Conservation (phyloP, 2,888 invertebrate species). For the Papilio demoleus region DNA sequence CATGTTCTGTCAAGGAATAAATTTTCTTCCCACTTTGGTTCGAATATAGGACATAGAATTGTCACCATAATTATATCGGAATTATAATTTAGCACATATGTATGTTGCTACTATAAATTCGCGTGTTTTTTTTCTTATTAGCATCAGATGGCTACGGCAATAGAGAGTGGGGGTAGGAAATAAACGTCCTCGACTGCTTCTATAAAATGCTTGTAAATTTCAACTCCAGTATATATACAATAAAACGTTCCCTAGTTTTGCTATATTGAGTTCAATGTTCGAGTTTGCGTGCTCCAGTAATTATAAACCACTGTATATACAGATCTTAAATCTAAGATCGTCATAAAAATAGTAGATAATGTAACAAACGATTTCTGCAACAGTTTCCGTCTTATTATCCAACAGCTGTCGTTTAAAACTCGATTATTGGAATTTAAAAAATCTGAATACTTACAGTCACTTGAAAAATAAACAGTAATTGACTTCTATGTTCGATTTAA, state of each 20-base stretch:
- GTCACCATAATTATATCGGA: neutral
- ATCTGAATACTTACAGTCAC: too few species aligned
- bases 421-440: too few species aligned
- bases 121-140: neutral
- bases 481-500: too few species aligned
- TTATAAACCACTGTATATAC: conserved; percentile 8
- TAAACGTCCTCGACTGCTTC: neutral
- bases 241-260: too few species aligned
- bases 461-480: too few species aligned
- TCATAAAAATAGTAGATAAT: neutral
- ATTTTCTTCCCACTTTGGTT: neutral
- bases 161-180: neutral
- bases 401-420: too few species aligned
- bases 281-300: conserved; percentile 19
- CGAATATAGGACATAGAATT: neutral
- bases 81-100: neutral
- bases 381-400: neutral
- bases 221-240: too few species aligned
- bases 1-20: neutral
- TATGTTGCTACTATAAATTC: neutral
- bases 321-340: neutral
- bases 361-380: conserved; percentile 5
- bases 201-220: neutral
- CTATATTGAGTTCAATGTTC: neutral
- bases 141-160: neutral